phyloP scores from a whole-genome alignment of 2,888 invertebrate species.

The Mechanitis mazaeus region DNA sequence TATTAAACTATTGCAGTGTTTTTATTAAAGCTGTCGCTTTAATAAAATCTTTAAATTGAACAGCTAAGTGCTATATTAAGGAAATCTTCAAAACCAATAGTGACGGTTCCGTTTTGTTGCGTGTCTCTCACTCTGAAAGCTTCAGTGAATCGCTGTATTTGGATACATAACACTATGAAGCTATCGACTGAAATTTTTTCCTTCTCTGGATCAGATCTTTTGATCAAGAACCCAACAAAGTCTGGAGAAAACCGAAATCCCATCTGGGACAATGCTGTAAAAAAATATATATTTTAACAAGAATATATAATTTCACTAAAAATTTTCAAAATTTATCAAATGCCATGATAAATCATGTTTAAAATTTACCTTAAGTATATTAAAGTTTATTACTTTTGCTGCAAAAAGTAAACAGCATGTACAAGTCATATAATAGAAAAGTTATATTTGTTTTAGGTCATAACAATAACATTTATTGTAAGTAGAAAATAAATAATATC shows the following conservation, averaged over 20 bases:
- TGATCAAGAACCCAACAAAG: constrained; percentile 83
- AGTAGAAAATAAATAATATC: no score
- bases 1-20: not conserved
- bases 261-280: constrained; percentile 88
- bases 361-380: no score
- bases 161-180: constrained; percentile 92
- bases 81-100: constrained; percentile 94
- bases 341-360: no score
- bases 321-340: no score
- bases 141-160: constrained; percentile 92
- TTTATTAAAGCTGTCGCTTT: constrained; percentile 7
- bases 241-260: constrained; percentile 89
- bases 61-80: constrained; percentile 87
- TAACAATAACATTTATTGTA: no score
- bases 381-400: no score
- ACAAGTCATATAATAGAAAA: no score
- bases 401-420: no score
- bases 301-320: not conserved
- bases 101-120: constrained; percentile 87
- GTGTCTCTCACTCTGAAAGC: constrained; percentile 88
- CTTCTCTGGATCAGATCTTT: constrained; percentile 80
- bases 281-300: not conserved
- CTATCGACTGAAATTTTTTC: constrained; percentile 87
- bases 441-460: no score
- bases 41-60: constrained; percentile 61